phyloP scores from a whole-genome alignment of 2,113 vertebrate species.

The Cottus gobio region DNA sequence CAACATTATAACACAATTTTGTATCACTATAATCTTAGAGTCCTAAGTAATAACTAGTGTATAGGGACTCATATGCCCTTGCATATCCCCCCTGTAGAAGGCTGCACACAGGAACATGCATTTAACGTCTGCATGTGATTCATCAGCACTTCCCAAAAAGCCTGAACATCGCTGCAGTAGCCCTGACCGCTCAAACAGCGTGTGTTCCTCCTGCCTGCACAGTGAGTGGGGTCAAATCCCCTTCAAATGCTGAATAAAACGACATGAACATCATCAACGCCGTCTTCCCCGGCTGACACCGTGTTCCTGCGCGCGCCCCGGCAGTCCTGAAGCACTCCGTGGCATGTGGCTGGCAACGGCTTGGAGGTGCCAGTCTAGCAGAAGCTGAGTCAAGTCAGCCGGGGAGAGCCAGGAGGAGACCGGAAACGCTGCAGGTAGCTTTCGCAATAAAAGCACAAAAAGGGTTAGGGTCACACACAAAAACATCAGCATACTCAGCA shows the following conservation, averaged over 20 bases:
- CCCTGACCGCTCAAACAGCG: constrained; percentile 25
- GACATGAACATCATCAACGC: not conserved
- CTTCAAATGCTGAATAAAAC: not conserved
- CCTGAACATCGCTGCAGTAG: constrained; percentile 37
- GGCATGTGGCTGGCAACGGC: constrained; percentile 65
- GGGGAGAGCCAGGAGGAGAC: not conserved
- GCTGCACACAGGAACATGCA: not conserved
- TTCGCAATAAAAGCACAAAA: constrained; percentile 51
- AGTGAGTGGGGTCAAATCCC: not conserved
- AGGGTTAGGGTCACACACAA: not conserved
- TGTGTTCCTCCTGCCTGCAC: constrained; percentile 2
- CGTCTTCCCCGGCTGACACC: constrained; percentile 37
- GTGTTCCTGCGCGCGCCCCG: constrained; percentile 56
- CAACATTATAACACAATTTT: not conserved
- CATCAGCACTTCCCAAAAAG: not conserved
- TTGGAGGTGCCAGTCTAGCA: constrained; percentile 61
- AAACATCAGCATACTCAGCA: not conserved
- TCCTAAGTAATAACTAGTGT: not conserved
- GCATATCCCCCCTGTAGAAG: not conserved
- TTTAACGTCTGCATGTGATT: constrained; percentile 17
- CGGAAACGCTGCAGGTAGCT: constrained; percentile 1
- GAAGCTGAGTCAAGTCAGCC: constrained; percentile 39
- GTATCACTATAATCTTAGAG: not conserved
- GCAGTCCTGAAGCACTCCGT: constrained; percentile 47
- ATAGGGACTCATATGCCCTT: not conserved